Percentiles rank a stretch among this genome's conserved stretches.
Evolutionary conservation across 2,113 vertebrate genomes (phyloP).

Genomic region (Cavia aperea): DNA sequence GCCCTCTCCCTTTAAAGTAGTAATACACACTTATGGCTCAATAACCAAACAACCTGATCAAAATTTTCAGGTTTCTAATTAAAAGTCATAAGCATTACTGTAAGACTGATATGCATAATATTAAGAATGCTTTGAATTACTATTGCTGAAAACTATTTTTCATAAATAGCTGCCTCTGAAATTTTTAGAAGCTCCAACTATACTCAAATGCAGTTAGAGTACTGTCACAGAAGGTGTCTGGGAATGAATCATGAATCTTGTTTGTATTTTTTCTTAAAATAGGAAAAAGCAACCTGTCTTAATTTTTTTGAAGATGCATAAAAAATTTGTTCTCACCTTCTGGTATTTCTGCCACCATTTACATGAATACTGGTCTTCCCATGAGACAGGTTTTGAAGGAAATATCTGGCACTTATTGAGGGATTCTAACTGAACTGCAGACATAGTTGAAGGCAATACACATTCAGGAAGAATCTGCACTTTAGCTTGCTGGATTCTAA

Average conservation of each 20-base stretch:
- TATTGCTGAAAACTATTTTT: background rate
- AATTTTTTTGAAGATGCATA: background rate
- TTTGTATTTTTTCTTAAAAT: background rate
- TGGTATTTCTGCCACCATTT: constrained; percentile 88
- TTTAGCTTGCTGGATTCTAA: constrained; percentile 94
- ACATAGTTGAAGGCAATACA: constrained; percentile 89
- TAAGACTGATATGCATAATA: background rate
- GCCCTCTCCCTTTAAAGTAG: background rate
- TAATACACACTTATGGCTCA: no score
- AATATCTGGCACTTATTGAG: constrained; percentile 81
- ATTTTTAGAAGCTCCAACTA: background rate
- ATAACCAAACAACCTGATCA: background rate
- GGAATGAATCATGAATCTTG: background rate
- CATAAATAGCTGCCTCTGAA: background rate
- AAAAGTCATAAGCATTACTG: background rate
- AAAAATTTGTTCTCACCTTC: constrained; percentile 79
- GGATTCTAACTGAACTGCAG: constrained; percentile 85
- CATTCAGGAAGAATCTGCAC: constrained; percentile 95
- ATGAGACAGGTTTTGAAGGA: constrained; percentile 76
- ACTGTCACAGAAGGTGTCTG: background rate
- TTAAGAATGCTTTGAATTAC: background rate
- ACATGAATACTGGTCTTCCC: constrained; percentile 78
- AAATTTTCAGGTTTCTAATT: background rate
- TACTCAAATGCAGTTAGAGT: background rate
- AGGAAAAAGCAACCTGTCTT: background rate